phyloP scores from a whole-genome alignment of 2,888 invertebrate species.

The Liodrosophila aerea region DNA sequence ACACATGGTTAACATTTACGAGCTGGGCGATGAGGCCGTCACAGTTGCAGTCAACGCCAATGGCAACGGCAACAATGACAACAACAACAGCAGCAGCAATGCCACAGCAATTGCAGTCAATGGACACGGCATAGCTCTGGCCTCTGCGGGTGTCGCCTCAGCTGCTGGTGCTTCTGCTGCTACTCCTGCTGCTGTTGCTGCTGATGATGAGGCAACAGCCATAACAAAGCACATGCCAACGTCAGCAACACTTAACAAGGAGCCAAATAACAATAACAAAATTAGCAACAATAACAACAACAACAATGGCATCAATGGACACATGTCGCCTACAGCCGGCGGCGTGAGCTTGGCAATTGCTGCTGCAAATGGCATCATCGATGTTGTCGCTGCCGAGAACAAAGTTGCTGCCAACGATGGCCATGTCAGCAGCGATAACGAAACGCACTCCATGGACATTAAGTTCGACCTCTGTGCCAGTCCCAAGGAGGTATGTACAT shows the following conservation, averaged over 20 bases:
- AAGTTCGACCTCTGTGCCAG: slow-evolving; percentile 79
- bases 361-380: slow-evolving; percentile 16
- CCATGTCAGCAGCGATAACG: slow-evolving; percentile 74
- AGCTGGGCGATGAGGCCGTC: slow-evolving; percentile 83
- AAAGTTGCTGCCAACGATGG: slow-evolving; percentile 50
- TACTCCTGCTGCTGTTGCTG: slow-evolving; percentile 21
- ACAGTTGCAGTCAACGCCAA: slow-evolving; percentile 22
- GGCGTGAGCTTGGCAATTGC: slow-evolving; percentile 10
- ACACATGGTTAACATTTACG: slow-evolving; percentile 88
- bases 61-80: slow-evolving; percentile 32
- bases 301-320: slow-evolving; percentile 42
- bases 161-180: slow-evolving; percentile 11
- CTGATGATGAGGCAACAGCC: slow-evolving; percentile 51
- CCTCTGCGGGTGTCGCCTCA: slow-evolving; percentile 18
- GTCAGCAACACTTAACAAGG: slow-evolving; percentile 72
- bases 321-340: slow-evolving; percentile 31
- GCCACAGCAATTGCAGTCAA: slow-evolving; percentile 52
- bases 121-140: slow-evolving; percentile 39
- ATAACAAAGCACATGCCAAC: slow-evolving; percentile 64
- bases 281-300: slow-evolving; percentile 66
- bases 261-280: slow-evolving; percentile 75
- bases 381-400: slow-evolving; percentile 20
- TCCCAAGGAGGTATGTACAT: slow-evolving; percentile 81
- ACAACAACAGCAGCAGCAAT: slow-evolving; percentile 42
- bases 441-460: slow-evolving; percentile 78